phyloP scores from a whole-genome alignment of 2,113 vertebrate species.

The Chaenogobius annularis region DNA sequence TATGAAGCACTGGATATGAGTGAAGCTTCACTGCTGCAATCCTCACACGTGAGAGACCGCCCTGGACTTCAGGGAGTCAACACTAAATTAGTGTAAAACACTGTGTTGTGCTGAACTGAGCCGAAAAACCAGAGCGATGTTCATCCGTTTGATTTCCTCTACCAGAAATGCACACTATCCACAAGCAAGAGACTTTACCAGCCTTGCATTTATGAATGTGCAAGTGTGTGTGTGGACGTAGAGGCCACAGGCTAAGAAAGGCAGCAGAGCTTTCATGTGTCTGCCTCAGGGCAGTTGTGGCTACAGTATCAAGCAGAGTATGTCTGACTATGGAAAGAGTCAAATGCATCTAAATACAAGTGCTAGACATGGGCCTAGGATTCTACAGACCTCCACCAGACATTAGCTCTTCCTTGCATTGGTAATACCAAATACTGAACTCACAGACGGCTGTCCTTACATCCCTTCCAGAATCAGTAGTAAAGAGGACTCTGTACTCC shows the following conservation, averaged over 20 bases:
- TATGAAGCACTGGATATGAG: not conserved
- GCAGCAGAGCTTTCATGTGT: not conserved
- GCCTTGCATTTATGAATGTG: not conserved
- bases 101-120: not conserved
- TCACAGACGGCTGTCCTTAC: too few relatives aligned
- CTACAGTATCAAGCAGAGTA: not conserved
- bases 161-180: not conserved
- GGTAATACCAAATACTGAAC: not conserved
- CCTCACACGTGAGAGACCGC: not conserved
- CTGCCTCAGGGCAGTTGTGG: not conserved
- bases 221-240: not conserved
- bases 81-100: not conserved
- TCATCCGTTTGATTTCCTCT: not conserved
- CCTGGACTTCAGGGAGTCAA: not conserved
- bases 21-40: not conserved
- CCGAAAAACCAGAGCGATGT: not conserved
- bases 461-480: not conserved
- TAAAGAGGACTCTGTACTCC: not conserved
- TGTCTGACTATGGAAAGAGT: not conserved
- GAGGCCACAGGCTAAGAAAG: not conserved
- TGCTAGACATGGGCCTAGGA: not conserved
- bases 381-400: not conserved
- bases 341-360: not conserved
- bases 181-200: not conserved
- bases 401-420: not conserved